Conservation (phyloP, 2,113 vertebrate genomes). For the Nothobranchius kuhntae region DNA sequence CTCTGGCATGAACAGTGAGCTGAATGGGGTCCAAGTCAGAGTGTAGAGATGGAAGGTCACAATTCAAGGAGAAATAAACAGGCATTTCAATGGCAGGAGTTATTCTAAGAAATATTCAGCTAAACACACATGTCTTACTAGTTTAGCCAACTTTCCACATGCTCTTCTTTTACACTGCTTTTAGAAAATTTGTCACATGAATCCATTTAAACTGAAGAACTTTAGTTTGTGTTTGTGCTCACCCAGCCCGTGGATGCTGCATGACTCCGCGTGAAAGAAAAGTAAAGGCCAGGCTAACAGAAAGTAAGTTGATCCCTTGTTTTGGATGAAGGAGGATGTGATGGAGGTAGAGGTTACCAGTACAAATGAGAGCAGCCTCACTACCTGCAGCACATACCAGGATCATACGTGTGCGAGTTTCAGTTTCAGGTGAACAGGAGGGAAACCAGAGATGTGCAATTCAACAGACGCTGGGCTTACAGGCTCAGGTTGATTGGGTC, state of each 20-base stretch:
- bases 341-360: conserved; percentile 28
- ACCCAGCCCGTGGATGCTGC: not conserved
- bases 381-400: conserved; percentile 18
- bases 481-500: conserved; percentile 64
- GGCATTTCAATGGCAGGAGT: no score
- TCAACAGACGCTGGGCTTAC: conserved; percentile 46
- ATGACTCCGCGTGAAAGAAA: not conserved
- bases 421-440: conserved; percentile 67
- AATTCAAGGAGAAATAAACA: no score
- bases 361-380: conserved; percentile 32
- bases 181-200: not conserved
- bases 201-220: not conserved
- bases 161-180: no score
- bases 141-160: no score
- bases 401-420: conserved; percentile 42
- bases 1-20: no score
- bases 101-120: no score
- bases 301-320: conserved; percentile 59
- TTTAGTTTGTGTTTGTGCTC: conserved; percentile 4
- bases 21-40: no score
- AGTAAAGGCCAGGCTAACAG: conserved; percentile 23
- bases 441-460: conserved; percentile 66
- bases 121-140: no score
- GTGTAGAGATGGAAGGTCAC: no score
- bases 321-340: conserved; percentile 58